Percentiles rank a stretch among this genome's conserved stretches.
phyloP scores from a whole-genome alignment of 2,797 vertebrate species.

The Balearica regulorum region DNA sequence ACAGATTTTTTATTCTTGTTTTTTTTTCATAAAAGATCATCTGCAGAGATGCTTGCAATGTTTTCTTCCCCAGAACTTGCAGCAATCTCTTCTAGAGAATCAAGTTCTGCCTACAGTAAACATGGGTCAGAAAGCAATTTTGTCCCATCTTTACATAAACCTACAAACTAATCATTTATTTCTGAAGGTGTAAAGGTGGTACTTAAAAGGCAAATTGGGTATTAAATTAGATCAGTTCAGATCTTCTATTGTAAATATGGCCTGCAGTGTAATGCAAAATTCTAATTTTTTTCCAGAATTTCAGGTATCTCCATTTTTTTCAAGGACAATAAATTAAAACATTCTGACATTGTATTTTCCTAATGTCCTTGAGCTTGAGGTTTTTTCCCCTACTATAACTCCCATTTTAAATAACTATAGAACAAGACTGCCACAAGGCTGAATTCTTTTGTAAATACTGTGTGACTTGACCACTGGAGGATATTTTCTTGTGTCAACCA shows the following conservation, averaged over 20 bases:
- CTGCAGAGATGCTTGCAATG: neutral
- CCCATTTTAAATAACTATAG: neutral
- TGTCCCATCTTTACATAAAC: neutral
- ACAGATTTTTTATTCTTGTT: neutral
- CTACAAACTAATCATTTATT: neutral
- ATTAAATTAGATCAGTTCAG: neutral
- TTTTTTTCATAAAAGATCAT: neutral
- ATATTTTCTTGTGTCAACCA: slow-evolving; percentile 1
- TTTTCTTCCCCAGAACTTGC: neutral
- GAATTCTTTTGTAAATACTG: neutral
- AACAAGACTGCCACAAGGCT: neutral
- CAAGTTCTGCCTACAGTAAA: neutral
- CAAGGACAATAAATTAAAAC: neutral
- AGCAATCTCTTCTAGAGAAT: neutral
- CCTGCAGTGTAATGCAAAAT: neutral
- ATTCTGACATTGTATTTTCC: neutral
- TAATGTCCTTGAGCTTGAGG: neutral
- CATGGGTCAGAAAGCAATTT: neutral
- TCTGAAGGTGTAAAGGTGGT: neutral
- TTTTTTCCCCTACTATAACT: neutral
- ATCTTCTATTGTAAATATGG: neutral
- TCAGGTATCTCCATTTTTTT: neutral
- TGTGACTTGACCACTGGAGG: neutral
- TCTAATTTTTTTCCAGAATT: neutral
- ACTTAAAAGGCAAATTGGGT: neutral